Percentiles rank a stretch among this genome's conserved stretches.
Evolutionary conservation across 35 echinoderm and acorn worm species (phyloP).

Genomic region (Eucidaris tribuloides): DNA sequence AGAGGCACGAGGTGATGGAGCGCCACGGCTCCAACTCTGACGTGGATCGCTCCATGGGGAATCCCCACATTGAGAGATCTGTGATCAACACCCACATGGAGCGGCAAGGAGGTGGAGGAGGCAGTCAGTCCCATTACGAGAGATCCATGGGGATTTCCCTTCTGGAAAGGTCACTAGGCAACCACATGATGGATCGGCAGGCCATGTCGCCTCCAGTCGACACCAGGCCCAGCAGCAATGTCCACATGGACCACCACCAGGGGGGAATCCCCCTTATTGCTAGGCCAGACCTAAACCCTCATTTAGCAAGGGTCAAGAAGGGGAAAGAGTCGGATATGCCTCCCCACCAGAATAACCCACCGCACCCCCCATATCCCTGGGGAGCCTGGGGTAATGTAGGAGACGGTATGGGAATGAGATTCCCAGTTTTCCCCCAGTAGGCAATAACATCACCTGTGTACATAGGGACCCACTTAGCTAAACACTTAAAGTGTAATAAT

Average conservation of each 20-base stretch:
- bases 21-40: too few species aligned
- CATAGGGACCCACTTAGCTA: too few species aligned
- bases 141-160: not conserved
- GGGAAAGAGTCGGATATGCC: slow-evolving; percentile 14
- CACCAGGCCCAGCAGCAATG: not conserved
- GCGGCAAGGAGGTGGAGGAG: not conserved
- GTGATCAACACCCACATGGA: slow-evolving; percentile 18
- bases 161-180: not conserved
- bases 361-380: slow-evolving; percentile 17
- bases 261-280: slow-evolving; percentile 3
- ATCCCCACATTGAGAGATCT: slow-evolving; percentile 19
- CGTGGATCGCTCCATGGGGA: too few species aligned
- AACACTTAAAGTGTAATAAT: too few species aligned
- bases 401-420: slow-evolving; percentile 25
- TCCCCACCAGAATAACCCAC: slow-evolving; percentile 13
- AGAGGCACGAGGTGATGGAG: not conserved
- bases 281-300: slow-evolving; percentile 9
- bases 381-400: slow-evolving; percentile 18
- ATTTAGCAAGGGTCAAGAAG: slow-evolving; percentile 5
- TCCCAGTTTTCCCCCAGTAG: slow-evolving; percentile 18
- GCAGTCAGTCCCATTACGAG: not conserved
- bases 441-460: too few species aligned
- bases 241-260: slow-evolving; percentile 17
- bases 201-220: not conserved
- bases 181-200: slow-evolving; percentile 19